Evolutionary conservation across 2,113 vertebrate genomes (phyloP), one percentile per base, ranked within the genome.

Genomic region (Phalacrocorax carbo): DNA sequence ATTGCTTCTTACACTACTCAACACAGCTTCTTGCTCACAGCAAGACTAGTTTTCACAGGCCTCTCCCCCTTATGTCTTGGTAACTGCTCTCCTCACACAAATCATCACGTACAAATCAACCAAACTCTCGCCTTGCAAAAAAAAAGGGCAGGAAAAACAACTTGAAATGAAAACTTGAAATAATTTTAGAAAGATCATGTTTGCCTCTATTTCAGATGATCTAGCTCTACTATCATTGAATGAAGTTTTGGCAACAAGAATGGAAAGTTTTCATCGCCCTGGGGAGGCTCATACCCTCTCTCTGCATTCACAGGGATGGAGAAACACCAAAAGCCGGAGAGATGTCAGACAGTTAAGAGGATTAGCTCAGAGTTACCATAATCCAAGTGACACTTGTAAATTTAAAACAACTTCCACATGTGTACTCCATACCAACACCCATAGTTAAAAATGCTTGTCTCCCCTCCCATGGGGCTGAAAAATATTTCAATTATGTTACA

Each of bases 211-310:
- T 96, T 97, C 93, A 58, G 97, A 97, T 95, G 93, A 97, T 94
- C 93, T 76, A 93, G 94, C 82, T 93, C 94, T 78, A 52, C 85
- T 94, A 77, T 91, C 85, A 91, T 96, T 76, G 66, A 90, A 76
- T 79, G 64, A 97, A 94, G 90, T 42, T 46, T 90, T 98, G 98
- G 98, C 98, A 98, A 69, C 38, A 70, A 13, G 82, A 91, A 88
- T 10, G 97, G 98, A 98, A 98, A 98, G 97, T 97, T 95, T 96
- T 78, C 94, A 92, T 93, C 23, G 62, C 86, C 90, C 90, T 93
- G 69, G 96, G 86, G 70, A 93, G 86, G 38, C 79, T 82, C 42
- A 60, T 71, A 88, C 58, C 71, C 83, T 88, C 81, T 48, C 87
- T 86, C 58, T 89, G 83, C 57, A 81, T 90, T 82, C 82, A 85